Evolutionary conservation across 2,888 invertebrate species (phyloP).

Genomic region (Norana najaformis): DNA sequence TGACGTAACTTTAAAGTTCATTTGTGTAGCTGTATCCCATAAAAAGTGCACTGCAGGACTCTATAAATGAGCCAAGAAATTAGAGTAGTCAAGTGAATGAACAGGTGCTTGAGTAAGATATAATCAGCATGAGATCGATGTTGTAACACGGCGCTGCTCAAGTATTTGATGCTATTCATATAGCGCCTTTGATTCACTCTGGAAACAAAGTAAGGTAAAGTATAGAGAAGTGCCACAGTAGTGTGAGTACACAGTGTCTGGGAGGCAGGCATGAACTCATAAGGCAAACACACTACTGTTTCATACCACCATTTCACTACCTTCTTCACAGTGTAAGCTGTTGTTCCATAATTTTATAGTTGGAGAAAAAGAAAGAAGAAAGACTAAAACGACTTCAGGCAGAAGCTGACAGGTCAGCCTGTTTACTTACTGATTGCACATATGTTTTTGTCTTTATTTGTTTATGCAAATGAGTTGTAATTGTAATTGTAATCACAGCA

Average conservation of each 20-base stretch:
- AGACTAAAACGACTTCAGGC: constrained; percentile 54
- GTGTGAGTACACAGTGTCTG: background rate
- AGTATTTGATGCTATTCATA: no score
- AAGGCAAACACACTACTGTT: background rate
- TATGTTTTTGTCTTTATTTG: background rate
- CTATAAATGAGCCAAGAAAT: no score
- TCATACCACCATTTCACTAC: background rate
- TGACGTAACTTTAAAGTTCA: no score
- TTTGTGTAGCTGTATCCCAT: background rate
- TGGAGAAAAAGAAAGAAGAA: constrained; percentile 56
- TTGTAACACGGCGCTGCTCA: no score
- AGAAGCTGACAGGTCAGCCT: constrained; percentile 50
- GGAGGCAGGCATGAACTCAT: background rate
- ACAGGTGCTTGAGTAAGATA: no score
- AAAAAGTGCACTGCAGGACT: background rate
- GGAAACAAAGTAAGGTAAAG: no score
- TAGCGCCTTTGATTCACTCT: no score
- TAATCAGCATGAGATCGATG: no score
- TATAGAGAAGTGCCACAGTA: no score
- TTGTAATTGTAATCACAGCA: no score
- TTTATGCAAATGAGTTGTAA: background rate
- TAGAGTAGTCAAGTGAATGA: no score
- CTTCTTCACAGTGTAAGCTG: background rate
- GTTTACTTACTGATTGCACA: background rate
- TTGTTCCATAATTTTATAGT: constrained; percentile 45